Conservation (phyloP, 2,797 vertebrate species). For the Lophius americanus region DNA sequence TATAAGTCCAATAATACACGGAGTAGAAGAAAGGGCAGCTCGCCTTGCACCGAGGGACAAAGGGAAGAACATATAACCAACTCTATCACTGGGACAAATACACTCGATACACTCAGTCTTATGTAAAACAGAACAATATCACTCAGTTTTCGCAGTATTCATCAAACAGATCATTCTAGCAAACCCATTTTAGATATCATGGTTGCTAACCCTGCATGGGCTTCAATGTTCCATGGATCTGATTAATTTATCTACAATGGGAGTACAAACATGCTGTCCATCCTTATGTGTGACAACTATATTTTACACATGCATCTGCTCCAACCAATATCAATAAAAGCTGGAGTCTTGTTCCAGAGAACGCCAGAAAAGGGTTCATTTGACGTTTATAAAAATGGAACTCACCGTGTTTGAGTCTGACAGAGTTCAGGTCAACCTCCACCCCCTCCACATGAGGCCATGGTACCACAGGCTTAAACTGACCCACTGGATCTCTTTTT, state of each 20-base stretch:
- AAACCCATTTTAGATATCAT: too few relatives aligned
- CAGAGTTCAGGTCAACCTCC: slow-evolving; percentile 95
- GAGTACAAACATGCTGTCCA: not conserved
- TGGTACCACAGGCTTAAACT: slow-evolving; percentile 93
- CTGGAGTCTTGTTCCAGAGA: not conserved
- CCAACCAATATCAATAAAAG: not conserved
- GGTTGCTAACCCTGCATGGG: too few relatives aligned
- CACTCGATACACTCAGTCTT: too few relatives aligned
- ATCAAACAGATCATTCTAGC: too few relatives aligned
- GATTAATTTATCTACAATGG: not conserved
- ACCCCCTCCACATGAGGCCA: slow-evolving; percentile 98
- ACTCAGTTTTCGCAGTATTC: too few relatives aligned
- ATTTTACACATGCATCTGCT: not conserved
- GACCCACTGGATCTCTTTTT: slow-evolving; percentile 82
- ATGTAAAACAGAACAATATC: too few relatives aligned
- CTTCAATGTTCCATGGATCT: not conserved
- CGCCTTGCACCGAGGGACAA: too few relatives aligned
- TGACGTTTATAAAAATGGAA: not conserved
- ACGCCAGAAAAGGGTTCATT: not conserved
- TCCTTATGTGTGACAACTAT: not conserved
- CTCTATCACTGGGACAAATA: too few relatives aligned
- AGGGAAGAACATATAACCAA: too few relatives aligned
- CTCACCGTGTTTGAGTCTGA: slow-evolving; percentile 89
- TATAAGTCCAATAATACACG: not conserved
- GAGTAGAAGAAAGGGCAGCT: too few relatives aligned